Conservation (phyloP, 64 coral and sea anemone species). For the Stylophora pistillata region DNA sequence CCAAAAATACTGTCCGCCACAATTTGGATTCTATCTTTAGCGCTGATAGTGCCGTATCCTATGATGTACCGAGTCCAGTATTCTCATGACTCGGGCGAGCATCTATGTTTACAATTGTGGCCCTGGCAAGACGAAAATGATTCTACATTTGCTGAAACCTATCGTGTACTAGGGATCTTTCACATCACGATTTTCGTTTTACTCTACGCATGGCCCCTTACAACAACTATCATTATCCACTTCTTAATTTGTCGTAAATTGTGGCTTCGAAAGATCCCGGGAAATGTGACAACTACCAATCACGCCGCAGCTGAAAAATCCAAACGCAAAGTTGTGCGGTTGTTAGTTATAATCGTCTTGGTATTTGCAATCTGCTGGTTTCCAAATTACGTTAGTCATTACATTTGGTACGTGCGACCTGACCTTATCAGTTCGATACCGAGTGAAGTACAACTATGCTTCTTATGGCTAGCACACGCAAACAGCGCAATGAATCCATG, state of each 20-base stretch:
- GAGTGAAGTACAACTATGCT: not conserved
- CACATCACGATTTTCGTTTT: conserved; percentile 41
- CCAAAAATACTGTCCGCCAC: conserved; percentile 8
- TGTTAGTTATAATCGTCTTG: conserved; percentile 38
- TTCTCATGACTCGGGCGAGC: not conserved
- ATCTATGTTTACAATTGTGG: conserved; percentile 24
- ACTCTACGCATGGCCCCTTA: conserved; percentile 38
- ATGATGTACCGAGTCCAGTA: not conserved
- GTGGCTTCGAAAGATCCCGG: conserved; percentile 65
- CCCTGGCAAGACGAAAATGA: not conserved
- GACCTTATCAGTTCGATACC: not conserved
- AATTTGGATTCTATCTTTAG: conserved; percentile 54
- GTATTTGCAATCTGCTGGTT: conserved; percentile 61
- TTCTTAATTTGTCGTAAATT: conserved; percentile 51
- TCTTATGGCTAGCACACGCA: conserved; percentile 51
- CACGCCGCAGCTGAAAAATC: conserved; percentile 21
- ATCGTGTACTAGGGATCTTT: conserved; percentile 7
- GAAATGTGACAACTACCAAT: conserved; percentile 39
- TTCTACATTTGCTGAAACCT: too few relatives aligned
- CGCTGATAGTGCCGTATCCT: conserved; percentile 24
- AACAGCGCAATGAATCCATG: conserved; percentile 66
- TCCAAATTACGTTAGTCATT: conserved; percentile 45
- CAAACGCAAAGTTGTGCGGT: conserved; percentile 30
- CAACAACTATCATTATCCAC: not conserved
- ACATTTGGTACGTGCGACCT: conserved; percentile 5